Percentiles rank a stretch among this genome's conserved stretches.
phyloP scores from a whole-genome alignment of 1,140 invertebrate species.

The Manduca sexta region DNA sequence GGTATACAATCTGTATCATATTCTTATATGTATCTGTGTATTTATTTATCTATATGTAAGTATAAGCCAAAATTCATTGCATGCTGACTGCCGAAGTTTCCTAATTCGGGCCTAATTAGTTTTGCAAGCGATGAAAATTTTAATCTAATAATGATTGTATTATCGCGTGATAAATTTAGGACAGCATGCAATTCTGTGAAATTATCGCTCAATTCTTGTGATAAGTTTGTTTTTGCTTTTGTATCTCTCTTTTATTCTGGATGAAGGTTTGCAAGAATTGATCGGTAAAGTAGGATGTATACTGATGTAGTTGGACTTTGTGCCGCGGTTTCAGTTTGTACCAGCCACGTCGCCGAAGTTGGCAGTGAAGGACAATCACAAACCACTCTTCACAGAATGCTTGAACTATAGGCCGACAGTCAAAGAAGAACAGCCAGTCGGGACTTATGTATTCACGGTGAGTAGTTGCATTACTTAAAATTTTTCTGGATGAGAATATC shows the following conservation, averaged over 20 bases:
- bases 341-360: slow-evolving; percentile 51
- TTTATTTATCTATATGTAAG: neutral
- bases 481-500: no score
- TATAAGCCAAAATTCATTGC: neutral
- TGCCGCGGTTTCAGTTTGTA: slow-evolving; percentile 51
- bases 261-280: no score
- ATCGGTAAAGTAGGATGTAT: neutral
- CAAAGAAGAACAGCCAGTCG: slow-evolving; percentile 78
- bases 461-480: slow-evolving; percentile 24
- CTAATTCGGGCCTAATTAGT: slow-evolving; percentile 8
- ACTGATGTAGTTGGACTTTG: slow-evolving; percentile 42
- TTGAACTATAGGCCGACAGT: slow-evolving; percentile 78
- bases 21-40: neutral
- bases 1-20: neutral
- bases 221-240: no score
- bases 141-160: slow-evolving; percentile 6
- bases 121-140: slow-evolving; percentile 5
- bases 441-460: slow-evolving; percentile 78
- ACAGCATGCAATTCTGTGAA: slow-evolving; percentile 14
- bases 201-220: no score
- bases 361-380: slow-evolving; percentile 78
- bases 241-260: no score
- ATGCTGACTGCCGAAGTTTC: slow-evolving; percentile 5
- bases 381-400: slow-evolving; percentile 84
- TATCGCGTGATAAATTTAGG: slow-evolving; percentile 11